Evolutionary conservation across 2,113 vertebrate genomes (phyloP).

Genomic region (Glareola pratincola): DNA sequence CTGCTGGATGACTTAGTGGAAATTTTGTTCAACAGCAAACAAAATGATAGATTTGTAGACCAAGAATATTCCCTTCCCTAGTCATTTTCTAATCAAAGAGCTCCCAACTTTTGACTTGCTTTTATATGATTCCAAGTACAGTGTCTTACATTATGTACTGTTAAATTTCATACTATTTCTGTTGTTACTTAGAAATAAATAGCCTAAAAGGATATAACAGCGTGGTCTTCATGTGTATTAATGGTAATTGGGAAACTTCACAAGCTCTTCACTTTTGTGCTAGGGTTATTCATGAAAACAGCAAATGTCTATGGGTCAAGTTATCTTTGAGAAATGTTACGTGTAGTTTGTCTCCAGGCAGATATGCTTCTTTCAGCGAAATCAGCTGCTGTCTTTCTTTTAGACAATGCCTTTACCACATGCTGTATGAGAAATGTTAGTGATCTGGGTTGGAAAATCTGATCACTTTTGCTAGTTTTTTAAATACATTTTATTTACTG

Average conservation of each 20-base stretch:
- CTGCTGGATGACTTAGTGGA: neutral
- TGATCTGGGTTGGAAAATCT: neutral
- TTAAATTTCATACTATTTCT: neutral
- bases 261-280: neutral
- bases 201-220: neutral
- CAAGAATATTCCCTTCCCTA: neutral
- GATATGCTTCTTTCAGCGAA: neutral
- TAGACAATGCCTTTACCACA: neutral
- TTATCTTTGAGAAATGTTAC: neutral
- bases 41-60: neutral
- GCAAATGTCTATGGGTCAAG: neutral
- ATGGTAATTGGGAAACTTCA: neutral
- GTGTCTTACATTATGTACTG: neutral
- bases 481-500: neutral
- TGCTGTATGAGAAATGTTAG: neutral
- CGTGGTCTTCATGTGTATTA: neutral
- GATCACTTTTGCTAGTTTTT: neutral
- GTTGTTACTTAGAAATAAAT: neutral
- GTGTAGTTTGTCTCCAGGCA: neutral
- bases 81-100: neutral
- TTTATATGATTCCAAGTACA: neutral
- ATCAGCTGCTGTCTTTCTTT: neutral
- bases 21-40: neutral
- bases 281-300: neutral
- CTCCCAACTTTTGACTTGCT: neutral